phyloP scores from a whole-genome alignment of 1,140 invertebrate genomes.

The Trypoxylus dichotomus region DNA sequence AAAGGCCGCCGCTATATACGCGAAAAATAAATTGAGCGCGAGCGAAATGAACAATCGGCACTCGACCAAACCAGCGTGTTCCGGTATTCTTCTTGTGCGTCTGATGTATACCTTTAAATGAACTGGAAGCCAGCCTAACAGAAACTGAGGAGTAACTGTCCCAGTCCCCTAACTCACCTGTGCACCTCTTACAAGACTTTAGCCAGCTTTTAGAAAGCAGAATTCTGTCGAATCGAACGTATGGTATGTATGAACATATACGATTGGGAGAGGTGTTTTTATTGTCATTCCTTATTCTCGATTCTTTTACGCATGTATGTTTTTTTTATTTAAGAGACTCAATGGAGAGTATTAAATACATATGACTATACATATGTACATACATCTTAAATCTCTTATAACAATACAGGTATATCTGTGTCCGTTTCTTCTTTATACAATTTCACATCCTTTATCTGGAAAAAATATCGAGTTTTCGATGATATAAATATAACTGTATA shows the following conservation, averaged over 20 bases:
- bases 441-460: not conserved
- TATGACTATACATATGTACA: not conserved
- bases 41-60: slow-evolving; percentile 4
- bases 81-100: slow-evolving; percentile 8
- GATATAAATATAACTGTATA: not conserved
- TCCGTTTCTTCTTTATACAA: slow-evolving; percentile 7
- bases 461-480: not conserved
- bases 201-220: slow-evolving; percentile 29
- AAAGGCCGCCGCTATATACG: not conserved
- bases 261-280: slow-evolving; percentile 19
- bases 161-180: slow-evolving; percentile 27
- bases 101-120: slow-evolving; percentile 20
- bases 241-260: not conserved
- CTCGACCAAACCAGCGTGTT: not conserved
- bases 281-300: slow-evolving; percentile 14
- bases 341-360: not conserved
- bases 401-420: not conserved
- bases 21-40: not conserved
- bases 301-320: slow-evolving; percentile 18
- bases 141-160: slow-evolving; percentile 27
- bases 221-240: slow-evolving; percentile 21
- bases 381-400: not conserved
- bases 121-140: slow-evolving; percentile 24
- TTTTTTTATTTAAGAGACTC: slow-evolving; percentile 1
- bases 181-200: slow-evolving; percentile 28